These are phyloP conservation scores for Ctenicera cuprea DNA, from an alignment of 2,888 invertebrate genomes.

Conservation along the genomic window DNA sequence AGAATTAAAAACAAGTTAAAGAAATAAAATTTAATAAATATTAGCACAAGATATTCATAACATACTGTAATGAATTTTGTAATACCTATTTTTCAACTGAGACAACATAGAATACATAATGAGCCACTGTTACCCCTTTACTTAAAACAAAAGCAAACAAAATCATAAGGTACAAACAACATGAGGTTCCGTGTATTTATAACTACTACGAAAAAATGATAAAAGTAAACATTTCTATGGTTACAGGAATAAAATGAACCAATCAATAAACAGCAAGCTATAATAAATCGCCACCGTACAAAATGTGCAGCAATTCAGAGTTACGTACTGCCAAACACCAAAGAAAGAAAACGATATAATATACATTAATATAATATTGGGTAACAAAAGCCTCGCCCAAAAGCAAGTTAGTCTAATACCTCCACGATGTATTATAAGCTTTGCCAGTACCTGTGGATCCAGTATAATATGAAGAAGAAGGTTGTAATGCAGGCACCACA, in stretches of 20 bases:
- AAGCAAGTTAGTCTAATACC: conserved; percentile 57
- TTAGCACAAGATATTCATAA: too few species aligned
- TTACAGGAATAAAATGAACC: conserved; percentile 13
- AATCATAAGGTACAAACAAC: background rate
- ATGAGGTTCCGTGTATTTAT: conserved; percentile 1
- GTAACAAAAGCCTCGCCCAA: conserved; percentile 53
- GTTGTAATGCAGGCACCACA: conserved; percentile 73
- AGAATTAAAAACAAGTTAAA: background rate
- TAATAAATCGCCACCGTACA: conserved; percentile 21
- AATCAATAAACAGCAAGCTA: conserved; percentile 29
- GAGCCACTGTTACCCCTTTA: conserved; percentile 18
- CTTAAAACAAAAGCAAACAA: conserved; percentile 35
- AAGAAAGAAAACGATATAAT: conserved; percentile 46
- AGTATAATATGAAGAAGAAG: conserved; percentile 75
- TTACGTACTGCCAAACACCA: conserved; percentile 48
- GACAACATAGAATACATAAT: conserved; percentile 7
- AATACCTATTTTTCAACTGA: background rate
- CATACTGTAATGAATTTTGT: background rate
- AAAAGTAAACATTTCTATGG: conserved; percentile 14
- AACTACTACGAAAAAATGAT: conserved; percentile 16
- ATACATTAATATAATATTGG: conserved; percentile 41
- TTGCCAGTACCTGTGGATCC: conserved; percentile 72
- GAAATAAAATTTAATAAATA: conserved; percentile 8
- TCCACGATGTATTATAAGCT: conserved; percentile 58
- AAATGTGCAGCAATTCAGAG: conserved; percentile 28